A percentile compares a stretch with the other conserved stretches of the same genome.
phyloP scores from a whole-genome alignment of 2,797 vertebrate species.

The Rhincodon typus region DNA sequence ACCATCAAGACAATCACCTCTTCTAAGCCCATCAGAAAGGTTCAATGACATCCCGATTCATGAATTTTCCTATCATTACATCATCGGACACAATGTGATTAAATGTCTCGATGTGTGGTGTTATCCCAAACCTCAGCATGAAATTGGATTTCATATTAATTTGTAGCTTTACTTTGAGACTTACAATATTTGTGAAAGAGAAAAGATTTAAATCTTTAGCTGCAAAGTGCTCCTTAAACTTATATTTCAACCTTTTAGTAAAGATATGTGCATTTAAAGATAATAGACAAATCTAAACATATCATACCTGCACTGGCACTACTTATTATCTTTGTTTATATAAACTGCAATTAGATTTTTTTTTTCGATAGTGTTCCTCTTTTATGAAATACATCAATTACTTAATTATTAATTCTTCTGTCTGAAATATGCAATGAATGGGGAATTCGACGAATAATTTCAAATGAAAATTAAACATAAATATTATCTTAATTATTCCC shows the following conservation, averaged over 20 bases:
- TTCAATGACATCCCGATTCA: background rate
- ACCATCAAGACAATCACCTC: background rate
- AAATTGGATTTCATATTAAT: background rate
- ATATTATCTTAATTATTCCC: background rate
- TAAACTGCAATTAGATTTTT: background rate
- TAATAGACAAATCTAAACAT: too few species aligned
- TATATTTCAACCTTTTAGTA: background rate
- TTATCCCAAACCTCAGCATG: background rate
- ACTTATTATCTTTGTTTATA: background rate
- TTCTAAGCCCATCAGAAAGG: background rate
- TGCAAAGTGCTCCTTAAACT: background rate
- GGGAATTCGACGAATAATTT: background rate
- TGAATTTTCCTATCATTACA: background rate
- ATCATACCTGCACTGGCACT: background rate
- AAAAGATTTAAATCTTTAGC: background rate
- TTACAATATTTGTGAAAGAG: background rate
- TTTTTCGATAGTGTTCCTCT: background rate
- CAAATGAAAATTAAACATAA: background rate
- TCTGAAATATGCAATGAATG: background rate
- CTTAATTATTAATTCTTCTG: background rate
- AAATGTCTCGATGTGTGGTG: background rate
- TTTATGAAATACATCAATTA: background rate
- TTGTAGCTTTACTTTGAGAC: background rate
- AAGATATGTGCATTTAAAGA: too few species aligned
- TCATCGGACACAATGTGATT: background rate